Conservation (phyloP, 2,113 vertebrate genomes). For the Aphyosemion australe region DNA sequence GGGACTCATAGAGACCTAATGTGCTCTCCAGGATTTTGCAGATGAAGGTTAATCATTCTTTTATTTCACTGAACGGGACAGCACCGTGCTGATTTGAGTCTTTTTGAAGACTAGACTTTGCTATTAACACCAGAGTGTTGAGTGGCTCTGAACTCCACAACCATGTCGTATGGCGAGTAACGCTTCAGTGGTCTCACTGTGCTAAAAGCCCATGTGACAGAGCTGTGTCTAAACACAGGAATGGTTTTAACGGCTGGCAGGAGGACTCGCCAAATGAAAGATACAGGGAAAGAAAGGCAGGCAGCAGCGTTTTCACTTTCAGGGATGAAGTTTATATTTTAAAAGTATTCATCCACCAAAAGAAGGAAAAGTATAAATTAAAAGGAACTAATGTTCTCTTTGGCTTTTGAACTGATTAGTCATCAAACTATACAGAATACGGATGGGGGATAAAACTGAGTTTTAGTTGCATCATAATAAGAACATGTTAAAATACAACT, state of each 20-base stretch:
- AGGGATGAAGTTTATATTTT: neutral
- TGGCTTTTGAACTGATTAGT: too few relatives aligned
- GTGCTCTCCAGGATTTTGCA: constrained; percentile 33
- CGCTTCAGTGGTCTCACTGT: constrained; percentile 41
- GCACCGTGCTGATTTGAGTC: neutral
- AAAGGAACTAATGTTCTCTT: too few relatives aligned
- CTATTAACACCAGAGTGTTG: constrained; percentile 6
- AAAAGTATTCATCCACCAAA: neutral
- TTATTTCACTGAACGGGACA: constrained; percentile 19
- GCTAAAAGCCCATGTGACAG: constrained; percentile 67
- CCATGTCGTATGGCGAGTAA: constrained; percentile 9
- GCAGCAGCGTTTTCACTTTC: neutral
- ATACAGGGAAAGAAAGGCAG: constrained; percentile 6
- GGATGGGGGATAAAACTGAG: too few relatives aligned
- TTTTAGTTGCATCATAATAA: too few relatives aligned
- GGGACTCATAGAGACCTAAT: constrained; percentile 29
- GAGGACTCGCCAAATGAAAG: constrained; percentile 31
- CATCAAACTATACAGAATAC: too few relatives aligned
- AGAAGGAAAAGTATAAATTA: too few relatives aligned
- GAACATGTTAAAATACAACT: too few relatives aligned
- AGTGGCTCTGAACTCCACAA: constrained; percentile 40
- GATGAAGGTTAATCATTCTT: constrained; percentile 30
- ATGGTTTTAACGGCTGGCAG: constrained; percentile 61
- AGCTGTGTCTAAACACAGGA: constrained; percentile 56
- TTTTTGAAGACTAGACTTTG: constrained; percentile 14